phyloP scores from a whole-genome alignment of 2,113 vertebrate genomes.

The Nibea coibor region DNA sequence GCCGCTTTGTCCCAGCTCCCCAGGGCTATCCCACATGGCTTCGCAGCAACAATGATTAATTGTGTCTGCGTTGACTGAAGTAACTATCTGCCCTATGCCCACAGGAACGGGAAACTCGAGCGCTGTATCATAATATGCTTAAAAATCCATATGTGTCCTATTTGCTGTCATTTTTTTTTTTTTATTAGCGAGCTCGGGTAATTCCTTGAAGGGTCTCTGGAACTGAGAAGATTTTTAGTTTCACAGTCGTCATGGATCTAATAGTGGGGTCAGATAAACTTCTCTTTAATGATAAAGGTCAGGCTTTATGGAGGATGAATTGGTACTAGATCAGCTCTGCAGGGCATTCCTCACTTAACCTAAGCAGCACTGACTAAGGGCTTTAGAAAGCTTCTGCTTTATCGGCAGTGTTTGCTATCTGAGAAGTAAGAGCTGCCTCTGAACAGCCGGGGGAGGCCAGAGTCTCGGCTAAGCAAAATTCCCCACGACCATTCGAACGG shows the following conservation, averaged over 20 bases:
- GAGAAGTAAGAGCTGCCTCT: slow-evolving; percentile 40
- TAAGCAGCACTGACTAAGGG: slow-evolving; percentile 48
- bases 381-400: slow-evolving; percentile 46
- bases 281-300: slow-evolving; percentile 62
- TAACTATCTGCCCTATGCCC: slow-evolving; percentile 42
- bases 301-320: slow-evolving; percentile 57
- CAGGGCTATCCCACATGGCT: slow-evolving; percentile 39
- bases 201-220: slow-evolving; percentile 25
- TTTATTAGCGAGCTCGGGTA: slow-evolving; percentile 6
- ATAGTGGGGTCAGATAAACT: slow-evolving; percentile 50
- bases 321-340: slow-evolving; percentile 58
- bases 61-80: slow-evolving; percentile 60
- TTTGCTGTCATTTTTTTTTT: slow-evolving; percentile 27
- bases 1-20: slow-evolving; percentile 50
- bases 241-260: slow-evolving; percentile 20
- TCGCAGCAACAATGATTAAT: slow-evolving; percentile 64
- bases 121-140: slow-evolving; percentile 24
- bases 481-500: slow-evolving; percentile 40
- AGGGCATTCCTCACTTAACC: slow-evolving; percentile 46
- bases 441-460: slow-evolving; percentile 39
- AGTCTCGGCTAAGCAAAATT: slow-evolving; percentile 38
- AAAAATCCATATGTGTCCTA: slow-evolving; percentile 18
- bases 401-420: slow-evolving; percentile 42
- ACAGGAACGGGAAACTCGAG: slow-evolving; percentile 13
- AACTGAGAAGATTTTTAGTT: slow-evolving; percentile 42